A percentile compares a stretch with the other conserved stretches of the same genome.
Evolutionary conservation across 1,140 invertebrate genomes (phyloP).

Genomic region (Paraescarpia echinospica): DNA sequence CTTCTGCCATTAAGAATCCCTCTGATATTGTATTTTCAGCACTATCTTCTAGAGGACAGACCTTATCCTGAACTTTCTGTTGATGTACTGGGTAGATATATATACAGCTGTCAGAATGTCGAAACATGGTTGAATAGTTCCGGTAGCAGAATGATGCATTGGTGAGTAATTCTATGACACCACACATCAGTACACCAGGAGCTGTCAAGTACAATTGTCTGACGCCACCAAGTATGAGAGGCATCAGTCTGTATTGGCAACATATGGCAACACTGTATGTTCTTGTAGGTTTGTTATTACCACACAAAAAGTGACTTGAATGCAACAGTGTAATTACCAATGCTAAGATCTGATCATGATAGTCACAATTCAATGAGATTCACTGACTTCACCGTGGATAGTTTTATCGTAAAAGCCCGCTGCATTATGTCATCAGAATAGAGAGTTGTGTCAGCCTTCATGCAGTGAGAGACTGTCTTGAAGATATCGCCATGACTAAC

Average conservation of each 20-base stretch:
- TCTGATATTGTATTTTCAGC: no score
- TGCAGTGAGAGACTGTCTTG: background rate
- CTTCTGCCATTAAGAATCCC: no score
- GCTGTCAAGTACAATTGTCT: background rate
- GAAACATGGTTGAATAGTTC: background rate
- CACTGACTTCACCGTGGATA: background rate
- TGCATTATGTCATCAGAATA: background rate
- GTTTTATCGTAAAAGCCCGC: background rate
- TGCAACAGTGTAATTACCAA: background rate
- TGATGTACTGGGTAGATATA: background rate
- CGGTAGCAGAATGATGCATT: background rate
- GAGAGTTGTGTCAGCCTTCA: background rate
- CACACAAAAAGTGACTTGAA: background rate
- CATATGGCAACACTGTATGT: background rate
- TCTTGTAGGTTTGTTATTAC: background rate
- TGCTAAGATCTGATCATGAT: background rate
- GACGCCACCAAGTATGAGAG: background rate
- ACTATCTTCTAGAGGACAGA: no score
- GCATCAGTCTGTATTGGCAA: background rate
- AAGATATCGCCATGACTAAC: background rate
- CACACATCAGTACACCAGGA: background rate
- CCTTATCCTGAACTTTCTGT: no score
- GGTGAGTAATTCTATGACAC: background rate
- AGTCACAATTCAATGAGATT: background rate
- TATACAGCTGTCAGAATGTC: background rate